Evolutionary conservation across 2,113 vertebrate species (phyloP).

Genomic region (Ciconia boyciana): DNA sequence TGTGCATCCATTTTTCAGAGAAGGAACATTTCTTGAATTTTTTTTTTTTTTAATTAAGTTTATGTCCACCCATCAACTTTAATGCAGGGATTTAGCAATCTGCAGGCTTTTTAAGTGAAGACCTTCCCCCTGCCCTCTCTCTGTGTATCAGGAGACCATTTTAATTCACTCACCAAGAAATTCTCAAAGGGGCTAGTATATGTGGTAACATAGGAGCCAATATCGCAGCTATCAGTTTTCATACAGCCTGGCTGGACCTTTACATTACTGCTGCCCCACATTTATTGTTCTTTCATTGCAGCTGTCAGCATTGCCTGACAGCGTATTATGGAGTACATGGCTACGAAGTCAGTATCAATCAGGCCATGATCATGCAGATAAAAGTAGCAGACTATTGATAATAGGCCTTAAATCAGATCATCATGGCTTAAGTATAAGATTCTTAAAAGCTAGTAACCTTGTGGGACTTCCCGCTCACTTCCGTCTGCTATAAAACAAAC

Average conservation of each 20-base stretch:
- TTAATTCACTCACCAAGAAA: slow-evolving; percentile 81
- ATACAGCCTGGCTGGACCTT: slow-evolving; percentile 80
- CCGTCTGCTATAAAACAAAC: slow-evolving; percentile 56
- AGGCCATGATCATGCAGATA: slow-evolving; percentile 78
- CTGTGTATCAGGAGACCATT: slow-evolving; percentile 73
- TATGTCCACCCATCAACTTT: background rate
- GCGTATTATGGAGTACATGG: slow-evolving; percentile 78
- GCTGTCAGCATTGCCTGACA: slow-evolving; percentile 86
- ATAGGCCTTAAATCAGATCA: slow-evolving; percentile 79
- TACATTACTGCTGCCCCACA: slow-evolving; percentile 80
- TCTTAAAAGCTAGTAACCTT: slow-evolving; percentile 69
- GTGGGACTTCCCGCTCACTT: slow-evolving; percentile 49
- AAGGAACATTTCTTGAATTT: background rate
- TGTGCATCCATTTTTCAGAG: slow-evolving; percentile 20
- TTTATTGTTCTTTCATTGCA: slow-evolving; percentile 84
- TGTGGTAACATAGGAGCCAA: slow-evolving; percentile 79
- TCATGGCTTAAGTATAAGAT: slow-evolving; percentile 66
- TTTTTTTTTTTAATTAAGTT: background rate
- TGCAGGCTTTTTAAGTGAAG: slow-evolving; percentile 66
- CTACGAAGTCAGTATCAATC: slow-evolving; percentile 82
- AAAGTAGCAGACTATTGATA: slow-evolving; percentile 79
- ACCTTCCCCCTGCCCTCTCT: background rate
- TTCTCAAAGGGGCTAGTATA: slow-evolving; percentile 68
- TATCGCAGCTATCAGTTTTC: slow-evolving; percentile 89
- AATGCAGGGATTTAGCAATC: slow-evolving; percentile 58